Conservation (phyloP, 2,113 vertebrate species). For the Megaceryle torquata region DNA sequence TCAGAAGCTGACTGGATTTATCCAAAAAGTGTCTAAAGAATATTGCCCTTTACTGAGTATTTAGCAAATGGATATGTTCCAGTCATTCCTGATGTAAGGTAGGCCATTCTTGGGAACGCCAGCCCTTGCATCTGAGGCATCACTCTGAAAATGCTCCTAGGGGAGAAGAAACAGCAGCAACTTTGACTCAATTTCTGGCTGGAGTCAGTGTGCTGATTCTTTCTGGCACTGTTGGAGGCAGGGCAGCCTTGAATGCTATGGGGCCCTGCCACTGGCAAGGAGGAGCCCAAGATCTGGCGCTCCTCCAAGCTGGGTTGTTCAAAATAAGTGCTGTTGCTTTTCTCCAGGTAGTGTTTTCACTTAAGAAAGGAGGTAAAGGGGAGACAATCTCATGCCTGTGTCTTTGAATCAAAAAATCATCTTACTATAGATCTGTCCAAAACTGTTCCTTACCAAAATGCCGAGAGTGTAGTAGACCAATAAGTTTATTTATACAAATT, state of each 20-base stretch:
- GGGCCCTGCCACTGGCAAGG: neutral
- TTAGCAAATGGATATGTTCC: neutral
- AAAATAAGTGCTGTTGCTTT: conserved; percentile 45
- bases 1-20: neutral
- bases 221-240: conserved; percentile 45
- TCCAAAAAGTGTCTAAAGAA: conserved; percentile 1
- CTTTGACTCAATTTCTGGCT: conserved; percentile 35
- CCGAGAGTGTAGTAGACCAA: neutral
- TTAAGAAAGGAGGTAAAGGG: neutral
- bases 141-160: neutral
- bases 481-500: neutral
- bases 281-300: conserved; percentile 38
- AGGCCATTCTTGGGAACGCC: neutral
- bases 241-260: neutral
- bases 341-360: conserved; percentile 22
- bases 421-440: neutral
- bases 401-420: conserved; percentile 24
- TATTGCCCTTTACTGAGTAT: neutral
- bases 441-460: conserved; percentile 13
- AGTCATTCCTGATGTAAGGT: neutral
- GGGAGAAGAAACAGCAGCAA: conserved; percentile 29
- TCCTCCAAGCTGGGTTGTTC: conserved; percentile 45
- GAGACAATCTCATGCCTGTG: conserved; percentile 19
- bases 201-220: conserved; percentile 6
- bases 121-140: neutral